These are phyloP conservation scores for Holocentrus rufus DNA, from an alignment of 2,797 vertebrate genomes.

Conservation along the genomic window DNA sequence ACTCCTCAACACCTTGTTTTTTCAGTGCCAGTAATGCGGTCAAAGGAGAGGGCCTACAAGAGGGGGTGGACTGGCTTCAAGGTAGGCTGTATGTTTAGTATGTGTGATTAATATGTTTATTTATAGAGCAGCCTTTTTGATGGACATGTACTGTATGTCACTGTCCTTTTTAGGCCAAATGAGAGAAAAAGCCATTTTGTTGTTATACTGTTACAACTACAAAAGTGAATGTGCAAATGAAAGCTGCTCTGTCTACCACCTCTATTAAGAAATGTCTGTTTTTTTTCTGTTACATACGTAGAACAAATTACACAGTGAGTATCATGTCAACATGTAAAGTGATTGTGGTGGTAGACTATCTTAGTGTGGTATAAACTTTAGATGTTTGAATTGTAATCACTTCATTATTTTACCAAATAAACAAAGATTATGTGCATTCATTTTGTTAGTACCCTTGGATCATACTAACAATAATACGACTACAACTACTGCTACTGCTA, in stretches of 20 bases:
- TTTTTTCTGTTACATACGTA: constrained; percentile 46
- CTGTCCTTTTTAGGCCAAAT: not conserved
- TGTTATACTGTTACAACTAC: not conserved
- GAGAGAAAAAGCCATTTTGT: not conserved
- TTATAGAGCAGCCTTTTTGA: too few species aligned
- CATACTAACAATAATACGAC: not conserved
- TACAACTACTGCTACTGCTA: too few species aligned
- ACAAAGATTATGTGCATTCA: not conserved
- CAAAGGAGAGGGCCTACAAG: constrained; percentile 94
- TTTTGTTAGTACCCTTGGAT: not conserved
- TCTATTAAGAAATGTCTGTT: constrained; percentile 30
- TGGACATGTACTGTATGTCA: not conserved
- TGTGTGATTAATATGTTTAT: not conserved
- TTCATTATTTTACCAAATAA: not conserved
- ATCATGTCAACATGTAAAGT: constrained; percentile 36
- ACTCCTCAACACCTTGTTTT: constrained; percentile 61
- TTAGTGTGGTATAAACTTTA: constrained; percentile 1
- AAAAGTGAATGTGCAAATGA: not conserved
- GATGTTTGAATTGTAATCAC: too few species aligned
- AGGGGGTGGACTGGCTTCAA: constrained; percentile 98
- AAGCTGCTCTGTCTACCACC: not conserved
- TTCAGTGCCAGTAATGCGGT: constrained; percentile 95
- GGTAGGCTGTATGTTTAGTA: constrained; percentile 77
- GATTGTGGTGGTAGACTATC: constrained; percentile 37
- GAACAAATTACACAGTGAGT: constrained; percentile 83